A percentile compares a stretch with the other conserved stretches of the same genome.
phyloP scores from a whole-genome alignment of 2,797 vertebrate genomes.

The Mus spretus region DNA sequence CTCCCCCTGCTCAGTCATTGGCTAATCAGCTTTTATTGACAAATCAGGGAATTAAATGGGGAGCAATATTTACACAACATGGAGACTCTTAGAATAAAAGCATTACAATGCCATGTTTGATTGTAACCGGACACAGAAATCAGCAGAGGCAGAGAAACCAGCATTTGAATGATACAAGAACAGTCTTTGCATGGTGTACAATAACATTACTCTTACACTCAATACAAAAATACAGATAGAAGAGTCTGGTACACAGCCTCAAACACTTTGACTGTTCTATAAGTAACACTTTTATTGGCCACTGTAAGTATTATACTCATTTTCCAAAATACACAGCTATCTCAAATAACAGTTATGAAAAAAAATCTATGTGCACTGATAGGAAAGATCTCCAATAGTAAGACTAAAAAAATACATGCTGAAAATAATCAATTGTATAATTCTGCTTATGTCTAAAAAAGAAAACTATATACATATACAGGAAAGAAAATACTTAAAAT shows the following conservation, averaged over 20 bases:
- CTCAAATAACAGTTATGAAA: constrained; percentile 50
- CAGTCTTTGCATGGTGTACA: neutral
- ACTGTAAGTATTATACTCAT: constrained; percentile 32
- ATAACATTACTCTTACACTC: neutral
- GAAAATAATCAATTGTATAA: constrained; percentile 21
- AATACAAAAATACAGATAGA: neutral
- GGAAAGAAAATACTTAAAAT: neutral
- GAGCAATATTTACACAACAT: neutral
- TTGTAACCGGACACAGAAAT: neutral
- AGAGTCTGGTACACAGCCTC: neutral
- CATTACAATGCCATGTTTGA: neutral
- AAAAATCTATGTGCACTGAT: constrained; percentile 13
- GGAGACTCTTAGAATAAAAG: neutral
- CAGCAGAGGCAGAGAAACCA: neutral
- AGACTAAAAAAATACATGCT: constrained; percentile 29
- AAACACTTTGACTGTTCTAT: neutral
- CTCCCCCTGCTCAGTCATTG: neutral
- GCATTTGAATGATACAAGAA: neutral
- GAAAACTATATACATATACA: neutral
- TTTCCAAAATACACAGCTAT: constrained; percentile 45
- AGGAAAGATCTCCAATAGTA: neutral
- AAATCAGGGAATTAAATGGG: neutral
- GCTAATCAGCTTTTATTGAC: neutral
- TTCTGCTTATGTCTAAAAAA: constrained; percentile 36
- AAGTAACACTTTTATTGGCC: constrained; percentile 36